Percentiles rank a stretch among this genome's conserved stretches.
These are phyloP conservation scores for Temnothorax nylanderi DNA, from an alignment of 1,140 invertebrate species.

Conservation along the genomic window DNA sequence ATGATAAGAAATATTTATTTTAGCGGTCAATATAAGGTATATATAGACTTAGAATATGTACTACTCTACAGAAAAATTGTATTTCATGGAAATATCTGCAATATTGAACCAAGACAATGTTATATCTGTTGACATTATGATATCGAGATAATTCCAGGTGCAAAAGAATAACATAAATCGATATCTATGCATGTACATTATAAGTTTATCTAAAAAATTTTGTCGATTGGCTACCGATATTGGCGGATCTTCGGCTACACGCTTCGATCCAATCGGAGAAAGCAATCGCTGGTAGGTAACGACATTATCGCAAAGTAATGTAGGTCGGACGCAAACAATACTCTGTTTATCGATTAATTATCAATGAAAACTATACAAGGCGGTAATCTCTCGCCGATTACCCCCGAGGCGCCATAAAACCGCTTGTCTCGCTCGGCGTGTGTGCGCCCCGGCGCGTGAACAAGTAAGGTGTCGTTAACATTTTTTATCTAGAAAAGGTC, in stretches of 20 bases:
- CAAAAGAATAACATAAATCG: constrained; percentile 38
- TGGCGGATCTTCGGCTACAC: background rate
- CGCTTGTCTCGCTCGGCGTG: constrained; percentile 10
- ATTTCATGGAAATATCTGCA: constrained; percentile 6
- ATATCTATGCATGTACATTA: constrained; percentile 55
- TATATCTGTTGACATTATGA: constrained; percentile 39
- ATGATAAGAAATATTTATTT: background rate
- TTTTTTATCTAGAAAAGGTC: constrained; percentile 73
- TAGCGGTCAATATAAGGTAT: background rate
- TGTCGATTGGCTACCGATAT: constrained; percentile 35
- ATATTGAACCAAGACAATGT: constrained; percentile 36
- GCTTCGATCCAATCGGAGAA: constrained; percentile 23
- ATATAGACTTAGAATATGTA: background rate
- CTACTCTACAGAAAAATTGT: background rate
- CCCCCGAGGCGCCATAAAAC: constrained; percentile 24
- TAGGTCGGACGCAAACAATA: constrained; percentile 73
- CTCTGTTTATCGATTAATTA: constrained; percentile 75
- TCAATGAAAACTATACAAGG: constrained; percentile 70
- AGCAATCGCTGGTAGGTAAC: constrained; percentile 26
- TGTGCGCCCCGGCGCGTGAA: constrained; percentile 18
- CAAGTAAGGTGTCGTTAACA: constrained; percentile 32
- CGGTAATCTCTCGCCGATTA: constrained; percentile 68
- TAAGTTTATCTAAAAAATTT: constrained; percentile 44
- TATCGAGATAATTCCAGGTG: constrained; percentile 39
- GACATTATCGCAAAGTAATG: constrained; percentile 74